Percentiles rank a stretch among this genome's conserved stretches.
These are phyloP conservation scores for Bungarus multicinctus DNA, from an alignment of 2,113 vertebrate genomes.

Conservation along the genomic window DNA sequence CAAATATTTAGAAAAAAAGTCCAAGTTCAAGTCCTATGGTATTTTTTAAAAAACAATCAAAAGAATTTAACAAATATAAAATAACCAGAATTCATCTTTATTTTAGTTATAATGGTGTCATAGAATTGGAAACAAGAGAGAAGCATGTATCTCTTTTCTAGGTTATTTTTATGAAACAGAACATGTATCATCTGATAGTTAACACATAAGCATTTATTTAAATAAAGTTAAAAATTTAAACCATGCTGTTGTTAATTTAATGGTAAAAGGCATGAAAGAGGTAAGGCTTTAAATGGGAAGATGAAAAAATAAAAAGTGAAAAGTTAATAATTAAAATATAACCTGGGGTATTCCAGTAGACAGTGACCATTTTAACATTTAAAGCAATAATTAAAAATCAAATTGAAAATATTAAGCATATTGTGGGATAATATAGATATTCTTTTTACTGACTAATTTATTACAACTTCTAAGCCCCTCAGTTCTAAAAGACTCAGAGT, in stretches of 20 bases:
- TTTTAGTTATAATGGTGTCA: background rate
- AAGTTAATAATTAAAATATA: background rate
- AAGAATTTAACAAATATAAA: background rate
- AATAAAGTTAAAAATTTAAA: background rate
- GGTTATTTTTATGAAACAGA: background rate
- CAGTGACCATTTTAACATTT: background rate
- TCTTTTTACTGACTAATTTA: background rate
- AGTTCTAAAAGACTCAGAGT: background rate
- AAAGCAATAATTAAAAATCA: background rate
- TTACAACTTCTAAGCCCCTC: background rate
- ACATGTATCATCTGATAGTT: background rate
- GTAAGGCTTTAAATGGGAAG: background rate
- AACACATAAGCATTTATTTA: background rate
- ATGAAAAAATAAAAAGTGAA: background rate
- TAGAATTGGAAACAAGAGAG: background rate
- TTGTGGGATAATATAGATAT: background rate
- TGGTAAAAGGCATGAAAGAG: background rate
- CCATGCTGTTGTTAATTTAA: background rate
- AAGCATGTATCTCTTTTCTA: background rate
- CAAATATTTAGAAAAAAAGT: conserved; percentile 16
- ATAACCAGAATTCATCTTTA: background rate
- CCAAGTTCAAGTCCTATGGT: conserved; percentile 12
- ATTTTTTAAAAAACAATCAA: background rate
- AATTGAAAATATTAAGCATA: background rate
- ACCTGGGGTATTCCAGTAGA: background rate